Percentiles rank a stretch among this genome's conserved stretches.
Conservation (phyloP, 2,797 vertebrate genomes). For the Anguilla marmorata region DNA sequence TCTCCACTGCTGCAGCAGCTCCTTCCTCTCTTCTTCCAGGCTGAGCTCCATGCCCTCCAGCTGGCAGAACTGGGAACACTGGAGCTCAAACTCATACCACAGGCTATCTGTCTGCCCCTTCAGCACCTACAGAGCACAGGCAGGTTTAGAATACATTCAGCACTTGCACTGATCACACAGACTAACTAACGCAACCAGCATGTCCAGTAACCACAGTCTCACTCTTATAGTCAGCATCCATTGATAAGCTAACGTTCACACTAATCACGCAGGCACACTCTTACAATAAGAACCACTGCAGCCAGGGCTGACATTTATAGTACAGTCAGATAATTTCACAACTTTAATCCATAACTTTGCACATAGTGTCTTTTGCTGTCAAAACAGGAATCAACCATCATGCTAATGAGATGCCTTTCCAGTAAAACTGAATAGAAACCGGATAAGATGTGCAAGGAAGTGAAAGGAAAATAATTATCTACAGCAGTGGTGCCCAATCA, state of each 20-base stretch:
- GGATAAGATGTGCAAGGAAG: background rate
- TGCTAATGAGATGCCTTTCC: background rate
- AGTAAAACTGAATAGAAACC: background rate
- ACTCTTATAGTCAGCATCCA: background rate
- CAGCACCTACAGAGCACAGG: conserved; percentile 60
- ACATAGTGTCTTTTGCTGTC: background rate
- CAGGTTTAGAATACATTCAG: background rate
- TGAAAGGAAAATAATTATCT: background rate
- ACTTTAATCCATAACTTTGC: background rate
- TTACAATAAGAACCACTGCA: background rate
- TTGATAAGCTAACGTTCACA: background rate
- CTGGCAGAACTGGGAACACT: conserved; percentile 56
- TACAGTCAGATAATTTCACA: background rate
- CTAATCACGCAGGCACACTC: background rate
- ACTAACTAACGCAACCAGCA: background rate
- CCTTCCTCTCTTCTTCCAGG: conserved; percentile 53
- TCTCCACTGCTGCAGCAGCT: conserved; percentile 61
- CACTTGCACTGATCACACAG: background rate
- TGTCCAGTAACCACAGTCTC: background rate
- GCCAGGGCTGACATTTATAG: background rate
- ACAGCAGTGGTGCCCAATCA: background rate
- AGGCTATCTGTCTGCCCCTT: conserved; percentile 57
- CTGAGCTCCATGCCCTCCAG: conserved; percentile 49
- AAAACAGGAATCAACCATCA: background rate
- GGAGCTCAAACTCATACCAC: conserved; percentile 69